These are phyloP conservation scores for Callimorpha dominula DNA, from an alignment of 2,888 invertebrate genomes.

Conservation along the genomic window DNA sequence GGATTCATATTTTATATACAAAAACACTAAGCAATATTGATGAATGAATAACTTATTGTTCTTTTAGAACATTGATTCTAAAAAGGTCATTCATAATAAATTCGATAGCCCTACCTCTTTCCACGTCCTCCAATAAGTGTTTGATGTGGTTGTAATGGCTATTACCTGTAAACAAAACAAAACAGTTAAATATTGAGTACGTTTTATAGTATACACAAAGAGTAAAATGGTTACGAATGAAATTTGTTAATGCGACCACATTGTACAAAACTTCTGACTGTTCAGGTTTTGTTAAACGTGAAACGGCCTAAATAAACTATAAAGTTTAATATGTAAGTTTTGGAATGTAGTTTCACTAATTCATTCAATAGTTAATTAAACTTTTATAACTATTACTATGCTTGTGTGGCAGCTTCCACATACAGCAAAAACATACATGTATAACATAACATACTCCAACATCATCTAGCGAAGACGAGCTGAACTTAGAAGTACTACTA, in stretches of 20 bases:
- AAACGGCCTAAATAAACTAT: neutral
- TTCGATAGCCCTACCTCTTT: conserved; percentile 32
- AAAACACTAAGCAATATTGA: too few species aligned
- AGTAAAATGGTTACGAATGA: neutral
- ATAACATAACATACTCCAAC: too few species aligned
- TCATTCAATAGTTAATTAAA: neutral
- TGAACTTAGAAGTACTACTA: too few species aligned
- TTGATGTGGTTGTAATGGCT: conserved; percentile 37
- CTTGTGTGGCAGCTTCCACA: neutral
- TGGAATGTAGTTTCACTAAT: neutral
- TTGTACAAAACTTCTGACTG: neutral
- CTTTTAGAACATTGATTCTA: neutral
- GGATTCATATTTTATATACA: too few species aligned
- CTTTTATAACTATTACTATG: neutral
- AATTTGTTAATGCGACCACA: neutral
- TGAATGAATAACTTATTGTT: neutral
- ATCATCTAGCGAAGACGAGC: too few species aligned
- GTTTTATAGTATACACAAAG: neutral
- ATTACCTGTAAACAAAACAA: conserved; percentile 64
- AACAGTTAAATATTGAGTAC: conserved; percentile 42
- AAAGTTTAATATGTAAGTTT: conserved; percentile 1
- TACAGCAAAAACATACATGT: too few species aligned
- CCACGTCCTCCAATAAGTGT: conserved; percentile 25
- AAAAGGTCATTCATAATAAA: neutral
- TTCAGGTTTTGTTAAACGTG: conserved; percentile 2